phyloP scores from a whole-genome alignment of 2,797 vertebrate genomes.

The Enteromius viviparus region DNA sequence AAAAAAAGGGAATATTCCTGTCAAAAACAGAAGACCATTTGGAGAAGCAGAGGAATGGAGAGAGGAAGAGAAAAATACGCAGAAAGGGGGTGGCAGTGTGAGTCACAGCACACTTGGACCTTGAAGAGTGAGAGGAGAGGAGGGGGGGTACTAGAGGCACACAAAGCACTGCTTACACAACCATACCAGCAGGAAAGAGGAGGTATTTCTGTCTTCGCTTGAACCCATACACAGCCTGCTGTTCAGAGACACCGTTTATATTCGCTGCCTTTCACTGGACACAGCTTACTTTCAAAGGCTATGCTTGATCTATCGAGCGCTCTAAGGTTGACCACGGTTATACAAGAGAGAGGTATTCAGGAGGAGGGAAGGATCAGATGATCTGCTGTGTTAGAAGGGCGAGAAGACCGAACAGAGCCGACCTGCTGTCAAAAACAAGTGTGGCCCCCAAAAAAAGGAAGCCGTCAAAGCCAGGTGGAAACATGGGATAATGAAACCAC shows the following conservation, averaged over 20 bases:
- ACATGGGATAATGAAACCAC: background rate
- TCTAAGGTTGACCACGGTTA: background rate
- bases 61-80: constrained; percentile 55
- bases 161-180: constrained; percentile 62
- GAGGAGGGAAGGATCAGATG: constrained; percentile 9
- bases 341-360: constrained; percentile 16
- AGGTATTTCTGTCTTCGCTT: constrained; percentile 45
- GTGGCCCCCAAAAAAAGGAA: background rate
- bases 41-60: constrained; percentile 34
- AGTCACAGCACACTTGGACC: constrained; percentile 52
- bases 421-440: constrained; percentile 34
- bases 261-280: constrained; percentile 31
- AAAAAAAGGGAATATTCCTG: constrained; percentile 29
- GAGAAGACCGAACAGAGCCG: background rate
- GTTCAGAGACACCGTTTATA: constrained; percentile 22
- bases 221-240: constrained; percentile 37
- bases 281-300: constrained; percentile 41
- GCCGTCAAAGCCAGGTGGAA: background rate
- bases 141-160: constrained; percentile 9
- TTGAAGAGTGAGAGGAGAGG: constrained; percentile 38
- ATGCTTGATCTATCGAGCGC: constrained; percentile 32
- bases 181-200: constrained; percentile 60
- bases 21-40: constrained; percentile 41
- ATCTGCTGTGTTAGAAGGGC: constrained; percentile 6
- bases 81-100: constrained; percentile 46